Conservation (phyloP, 2,888 invertebrate species). For the Ochlodes sylvanus region DNA sequence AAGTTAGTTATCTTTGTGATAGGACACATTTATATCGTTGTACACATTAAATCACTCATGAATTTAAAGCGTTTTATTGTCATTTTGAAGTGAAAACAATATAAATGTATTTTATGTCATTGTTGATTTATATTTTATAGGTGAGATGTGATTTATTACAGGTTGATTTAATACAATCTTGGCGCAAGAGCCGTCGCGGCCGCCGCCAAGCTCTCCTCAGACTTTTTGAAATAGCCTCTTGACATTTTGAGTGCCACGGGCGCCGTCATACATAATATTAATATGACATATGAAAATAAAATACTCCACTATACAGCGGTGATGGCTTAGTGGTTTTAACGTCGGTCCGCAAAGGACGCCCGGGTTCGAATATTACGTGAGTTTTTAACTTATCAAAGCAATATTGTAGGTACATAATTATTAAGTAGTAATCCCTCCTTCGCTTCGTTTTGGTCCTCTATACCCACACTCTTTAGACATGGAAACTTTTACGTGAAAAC, state of each 20-base stretch:
- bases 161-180: constrained; percentile 74
- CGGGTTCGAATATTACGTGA: not conserved
- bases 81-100: constrained; percentile 82
- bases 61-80: constrained; percentile 81
- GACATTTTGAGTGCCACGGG: constrained; percentile 50
- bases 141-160: constrained; percentile 79
- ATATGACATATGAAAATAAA: constrained; percentile 52
- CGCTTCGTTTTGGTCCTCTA: no score
- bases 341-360: not conserved
- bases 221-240: constrained; percentile 46
- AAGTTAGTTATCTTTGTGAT: constrained; percentile 53
- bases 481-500: no score
- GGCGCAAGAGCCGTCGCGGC: constrained; percentile 50
- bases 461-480: no score
- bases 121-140: constrained; percentile 82
- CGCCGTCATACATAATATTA: constrained; percentile 53
- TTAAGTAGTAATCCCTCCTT: no score
- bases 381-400: no score
- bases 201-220: constrained; percentile 44
- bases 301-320: constrained; percentile 41
- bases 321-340: not conserved
- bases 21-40: constrained; percentile 61
- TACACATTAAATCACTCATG: constrained; percentile 79
- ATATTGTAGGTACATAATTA: no score
- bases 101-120: constrained; percentile 81